phyloP scores from a whole-genome alignment of 2,113 vertebrate species.

The Athene noctua region DNA sequence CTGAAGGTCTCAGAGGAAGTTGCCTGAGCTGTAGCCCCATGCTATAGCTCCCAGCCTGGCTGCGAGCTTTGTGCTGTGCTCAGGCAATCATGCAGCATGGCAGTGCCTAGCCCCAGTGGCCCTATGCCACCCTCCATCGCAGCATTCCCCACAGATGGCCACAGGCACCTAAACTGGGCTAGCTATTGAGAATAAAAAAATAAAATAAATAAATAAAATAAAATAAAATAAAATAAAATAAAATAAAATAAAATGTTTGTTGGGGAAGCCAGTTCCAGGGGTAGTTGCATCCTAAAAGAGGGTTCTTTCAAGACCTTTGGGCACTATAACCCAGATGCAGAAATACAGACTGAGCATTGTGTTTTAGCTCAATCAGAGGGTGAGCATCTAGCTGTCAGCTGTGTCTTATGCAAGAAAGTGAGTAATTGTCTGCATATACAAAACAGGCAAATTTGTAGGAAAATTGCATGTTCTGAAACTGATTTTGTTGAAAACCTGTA shows the following conservation, averaged over 20 bases:
- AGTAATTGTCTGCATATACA: slow-evolving; percentile 8
- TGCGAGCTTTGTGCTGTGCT: neutral
- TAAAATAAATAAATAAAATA: neutral
- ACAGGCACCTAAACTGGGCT: neutral
- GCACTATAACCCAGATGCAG: neutral
- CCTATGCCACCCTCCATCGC: neutral
- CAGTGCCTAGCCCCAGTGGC: neutral
- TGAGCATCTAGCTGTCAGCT: neutral
- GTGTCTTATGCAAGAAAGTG: slow-evolving; percentile 18
- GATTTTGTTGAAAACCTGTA: slow-evolving; percentile 57
- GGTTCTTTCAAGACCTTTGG: neutral
- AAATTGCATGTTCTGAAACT: slow-evolving; percentile 40
- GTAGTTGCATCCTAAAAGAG: neutral
- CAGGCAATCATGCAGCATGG: accelerated
- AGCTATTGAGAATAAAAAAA: neutral
- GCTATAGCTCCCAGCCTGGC: neutral
- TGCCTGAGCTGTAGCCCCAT: neutral
- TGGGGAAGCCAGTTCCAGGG: neutral
- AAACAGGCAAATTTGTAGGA: slow-evolving; percentile 3
- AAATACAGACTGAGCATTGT: neutral
- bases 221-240: neutral
- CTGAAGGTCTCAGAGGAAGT: neutral
- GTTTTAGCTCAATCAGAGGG: neutral
- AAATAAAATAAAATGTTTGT: neutral
- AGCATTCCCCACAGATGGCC: neutral